Conservation (phyloP, 1,140 invertebrate genomes). For the Drosophila albomicans region DNA sequence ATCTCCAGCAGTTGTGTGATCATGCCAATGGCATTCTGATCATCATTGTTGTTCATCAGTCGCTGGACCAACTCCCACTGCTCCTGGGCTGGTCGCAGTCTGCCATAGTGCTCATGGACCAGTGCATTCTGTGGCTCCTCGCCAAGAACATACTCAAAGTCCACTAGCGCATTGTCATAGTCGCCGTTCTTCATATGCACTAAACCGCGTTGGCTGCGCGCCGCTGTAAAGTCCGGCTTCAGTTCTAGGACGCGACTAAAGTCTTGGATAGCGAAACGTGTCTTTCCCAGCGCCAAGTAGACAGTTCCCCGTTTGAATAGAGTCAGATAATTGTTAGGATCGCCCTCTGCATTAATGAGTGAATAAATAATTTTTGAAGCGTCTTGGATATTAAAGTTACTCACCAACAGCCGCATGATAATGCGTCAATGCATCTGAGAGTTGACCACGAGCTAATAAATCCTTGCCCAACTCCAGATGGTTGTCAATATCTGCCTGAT, state of each 20-base stretch:
- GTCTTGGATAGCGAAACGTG: slow-evolving; percentile 97
- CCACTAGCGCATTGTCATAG: slow-evolving; percentile 92
- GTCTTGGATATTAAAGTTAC: slow-evolving; percentile 58
- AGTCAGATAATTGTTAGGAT: slow-evolving; percentile 97
- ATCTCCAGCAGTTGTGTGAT: slow-evolving; percentile 92
- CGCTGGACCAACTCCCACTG: slow-evolving; percentile 89
- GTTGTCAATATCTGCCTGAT: slow-evolving; percentile 93
- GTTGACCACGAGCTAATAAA: slow-evolving; percentile 95
- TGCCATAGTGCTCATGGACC: slow-evolving; percentile 88
- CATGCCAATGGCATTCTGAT: slow-evolving; percentile 89
- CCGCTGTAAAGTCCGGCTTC: slow-evolving; percentile 97
- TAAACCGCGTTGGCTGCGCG: slow-evolving; percentile 93
- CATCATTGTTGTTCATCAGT: slow-evolving; percentile 89
- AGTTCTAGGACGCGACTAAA: slow-evolving; percentile 96
- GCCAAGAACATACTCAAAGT: slow-evolving; percentile 90
- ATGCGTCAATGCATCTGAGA: slow-evolving; percentile 98
- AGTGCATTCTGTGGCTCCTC: slow-evolving; percentile 92
- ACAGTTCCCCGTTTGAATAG: slow-evolving; percentile 98
- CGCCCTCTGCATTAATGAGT: slow-evolving; percentile 91
- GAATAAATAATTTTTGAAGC: neutral
- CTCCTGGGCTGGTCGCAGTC: slow-evolving; percentile 88
- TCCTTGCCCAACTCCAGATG: slow-evolving; percentile 97
- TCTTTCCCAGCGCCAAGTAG: slow-evolving; percentile 97
- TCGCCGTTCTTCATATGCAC: slow-evolving; percentile 96
- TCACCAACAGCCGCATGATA: slow-evolving; percentile 99